Conservation (phyloP, 2,113 vertebrate species). For the Coregonus clupeaformis region DNA sequence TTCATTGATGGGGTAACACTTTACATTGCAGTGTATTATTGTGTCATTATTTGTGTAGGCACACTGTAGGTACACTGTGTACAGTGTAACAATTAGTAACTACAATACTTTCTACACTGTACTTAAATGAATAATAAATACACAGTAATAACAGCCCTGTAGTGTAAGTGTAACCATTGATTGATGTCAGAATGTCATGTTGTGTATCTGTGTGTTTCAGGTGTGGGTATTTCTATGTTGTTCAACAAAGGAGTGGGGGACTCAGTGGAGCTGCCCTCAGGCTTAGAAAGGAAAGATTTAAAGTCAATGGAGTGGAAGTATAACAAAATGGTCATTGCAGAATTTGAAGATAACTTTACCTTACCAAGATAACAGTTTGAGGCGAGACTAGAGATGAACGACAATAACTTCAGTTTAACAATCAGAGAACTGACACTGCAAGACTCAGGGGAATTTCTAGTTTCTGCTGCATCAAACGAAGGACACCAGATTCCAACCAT, state of each 20-base stretch:
- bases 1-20: background rate
- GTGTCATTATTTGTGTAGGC: background rate
- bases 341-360: accelerated
- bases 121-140: accelerated
- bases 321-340: accelerated
- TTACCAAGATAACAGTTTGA: accelerated
- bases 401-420: constrained; percentile 27
- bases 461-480: accelerated
- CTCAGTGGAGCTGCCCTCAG: constrained; percentile 28
- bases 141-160: background rate
- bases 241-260: constrained; percentile 51
- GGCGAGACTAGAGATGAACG: background rate
- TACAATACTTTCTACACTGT: too few relatives aligned
- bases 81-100: background rate
- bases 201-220: constrained; percentile 32
- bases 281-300: background rate
- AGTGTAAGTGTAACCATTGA: background rate
- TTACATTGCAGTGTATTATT: background rate
- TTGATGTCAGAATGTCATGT: background rate
- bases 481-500: accelerated
- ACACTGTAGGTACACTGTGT: background rate
- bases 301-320: accelerated
- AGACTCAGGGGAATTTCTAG: constrained; percentile 41
- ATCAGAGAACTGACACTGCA: constrained; percentile 19
- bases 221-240: constrained; percentile 15